Evolutionary conservation across 2,888 invertebrate species (phyloP).

Genomic region (Drosophila meridiana): DNA sequence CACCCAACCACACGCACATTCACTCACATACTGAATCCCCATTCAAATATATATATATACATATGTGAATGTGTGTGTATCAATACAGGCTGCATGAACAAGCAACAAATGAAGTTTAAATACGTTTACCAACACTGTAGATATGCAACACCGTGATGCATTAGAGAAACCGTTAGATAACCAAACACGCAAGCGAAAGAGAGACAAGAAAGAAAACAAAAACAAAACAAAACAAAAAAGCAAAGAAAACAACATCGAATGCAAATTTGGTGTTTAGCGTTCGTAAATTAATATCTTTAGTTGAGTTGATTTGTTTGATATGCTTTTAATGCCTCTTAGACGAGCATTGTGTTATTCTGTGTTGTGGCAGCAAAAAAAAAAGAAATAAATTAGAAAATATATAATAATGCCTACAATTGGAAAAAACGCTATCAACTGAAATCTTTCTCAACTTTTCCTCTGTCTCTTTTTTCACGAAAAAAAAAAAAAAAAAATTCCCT

Average conservation of each 20-base stretch:
- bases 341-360: slow-evolving; percentile 52
- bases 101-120: slow-evolving; percentile 71
- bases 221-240: no score
- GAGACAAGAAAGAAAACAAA: slow-evolving; percentile 10
- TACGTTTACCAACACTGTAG: slow-evolving; percentile 52
- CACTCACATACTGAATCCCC: slow-evolving; percentile 5
- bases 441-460: slow-evolving; percentile 62
- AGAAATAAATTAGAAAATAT: slow-evolving; percentile 9
- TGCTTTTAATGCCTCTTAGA: slow-evolving; percentile 53
- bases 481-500: slow-evolving; percentile 6
- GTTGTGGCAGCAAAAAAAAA: slow-evolving; percentile 58
- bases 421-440: slow-evolving; percentile 51
- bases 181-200: slow-evolving; percentile 13
- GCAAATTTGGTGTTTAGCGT: slow-evolving; percentile 50
- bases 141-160: slow-evolving; percentile 29
- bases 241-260: neutral
- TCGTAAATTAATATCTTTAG: slow-evolving; percentile 28
- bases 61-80: slow-evolving; percentile 8
- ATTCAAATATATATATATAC: slow-evolving; percentile 15
- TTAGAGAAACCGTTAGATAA: slow-evolving; percentile 19
- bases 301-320: slow-evolving; percentile 47
- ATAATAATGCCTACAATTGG: slow-evolving; percentile 30
- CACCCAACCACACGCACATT: slow-evolving; percentile 11
- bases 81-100: slow-evolving; percentile 81
- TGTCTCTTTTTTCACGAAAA: slow-evolving; percentile 63